These are phyloP conservation scores for Calameuta idolon DNA, from an alignment of 2,888 invertebrate species.

Conservation along the genomic window DNA sequence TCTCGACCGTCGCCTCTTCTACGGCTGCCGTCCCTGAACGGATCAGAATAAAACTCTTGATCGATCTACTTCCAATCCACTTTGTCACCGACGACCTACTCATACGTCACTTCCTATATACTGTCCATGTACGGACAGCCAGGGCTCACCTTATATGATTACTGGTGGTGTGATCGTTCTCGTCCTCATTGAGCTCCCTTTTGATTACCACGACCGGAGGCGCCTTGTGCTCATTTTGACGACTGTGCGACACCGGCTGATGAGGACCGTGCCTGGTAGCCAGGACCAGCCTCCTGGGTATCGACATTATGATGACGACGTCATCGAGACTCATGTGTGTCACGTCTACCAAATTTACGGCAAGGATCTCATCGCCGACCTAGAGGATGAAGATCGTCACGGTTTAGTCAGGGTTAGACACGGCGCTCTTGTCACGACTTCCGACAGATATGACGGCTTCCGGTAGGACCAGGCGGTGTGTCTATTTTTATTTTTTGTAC, in stretches of 20 bases:
- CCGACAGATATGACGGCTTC: not conserved
- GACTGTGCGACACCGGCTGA: conserved; percentile 61
- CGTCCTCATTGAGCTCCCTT: conserved; percentile 86
- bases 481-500: conserved; percentile 60
- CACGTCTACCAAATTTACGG: conserved; percentile 98
- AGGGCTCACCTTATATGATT: conserved; percentile 61
- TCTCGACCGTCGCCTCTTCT: conserved; percentile 82
- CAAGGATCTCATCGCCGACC: conserved; percentile 98
- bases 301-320: conserved; percentile 99
- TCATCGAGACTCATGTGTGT: conserved; percentile 98
- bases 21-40: conserved; percentile 71
- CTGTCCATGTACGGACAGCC: conserved; percentile 32
- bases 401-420: not conserved
- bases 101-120: conserved; percentile 8
- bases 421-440: not conserved
- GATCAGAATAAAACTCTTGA: conserved; percentile 26
- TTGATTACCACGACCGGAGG: conserved; percentile 94
- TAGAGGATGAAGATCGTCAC: conserved; percentile 49
- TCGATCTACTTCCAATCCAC: not conserved
- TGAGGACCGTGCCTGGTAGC: conserved; percentile 82
- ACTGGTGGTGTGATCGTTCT: conserved; percentile 69
- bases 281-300: conserved; percentile 93
- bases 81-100: not conserved
- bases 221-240: conserved; percentile 79
- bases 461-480: not conserved